Base-by-base conservation (phyloP, 2,113 vertebrate genomes). In the Lampris incognitus region DNA sequence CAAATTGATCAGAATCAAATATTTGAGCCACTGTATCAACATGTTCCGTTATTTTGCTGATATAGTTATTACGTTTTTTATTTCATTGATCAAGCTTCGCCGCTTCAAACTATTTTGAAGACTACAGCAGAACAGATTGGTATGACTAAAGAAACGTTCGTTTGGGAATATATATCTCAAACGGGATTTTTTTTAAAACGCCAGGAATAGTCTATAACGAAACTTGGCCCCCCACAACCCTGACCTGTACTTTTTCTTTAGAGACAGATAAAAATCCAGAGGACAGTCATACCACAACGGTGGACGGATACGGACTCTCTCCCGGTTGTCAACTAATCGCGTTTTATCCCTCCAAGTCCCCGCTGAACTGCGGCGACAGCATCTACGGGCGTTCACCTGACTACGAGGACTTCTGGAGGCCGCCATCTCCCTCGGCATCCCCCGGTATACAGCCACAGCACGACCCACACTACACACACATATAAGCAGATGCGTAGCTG, bases 401-500 rank as follows among this genome's bases (percentile, higher is more conserved):
- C 46, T 95, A 94, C 9, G 98, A 97, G 79, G 97, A 98, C 82
- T 96, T 95, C 84, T 99, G 98, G 98, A 96, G 97, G 87, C 97
- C 97, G 56, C 97, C 97, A 1, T 99, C 97, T 4, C 97, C 98
- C 9, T 99, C 97, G 0, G 96, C 94, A 24, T 99, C 98, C 0
- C 96, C 97, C 82, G 97, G 98, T 98, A 92, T 39, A 1, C 1
- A 40, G 37, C 2, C 8, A 10, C 9, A 9, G 2, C 8, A 39
- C 52, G 9, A 42, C 56, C 1, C 49, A 81, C 80, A 81, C 81
- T 72, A 46, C 44, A 1, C 7, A 24, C 24, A 24, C 24, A 24
- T 24, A 24, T 24, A 24, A 24, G 24, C 24, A 24, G 24, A 24
- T 24, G 24, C 24, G 24, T 24, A 24, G 24, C 24, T 24, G 24